Conservation (phyloP, 2,113 vertebrate genomes). For the Corvus moneduloides region DNA sequence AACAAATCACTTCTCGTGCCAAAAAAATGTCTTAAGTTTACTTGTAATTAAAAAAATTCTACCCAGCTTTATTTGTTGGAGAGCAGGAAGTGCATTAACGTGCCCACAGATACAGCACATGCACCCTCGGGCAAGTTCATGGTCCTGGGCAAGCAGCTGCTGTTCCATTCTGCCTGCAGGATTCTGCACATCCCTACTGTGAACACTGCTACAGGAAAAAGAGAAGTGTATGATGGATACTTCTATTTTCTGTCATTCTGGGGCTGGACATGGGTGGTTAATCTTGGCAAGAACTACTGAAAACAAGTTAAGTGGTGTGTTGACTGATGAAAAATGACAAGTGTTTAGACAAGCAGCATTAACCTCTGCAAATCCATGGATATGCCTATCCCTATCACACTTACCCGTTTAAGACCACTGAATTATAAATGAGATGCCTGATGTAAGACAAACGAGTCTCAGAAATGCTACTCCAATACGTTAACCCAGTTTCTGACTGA, state of each 20-base stretch:
- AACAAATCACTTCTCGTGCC: not conserved
- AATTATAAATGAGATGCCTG: not conserved
- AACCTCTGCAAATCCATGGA: not conserved
- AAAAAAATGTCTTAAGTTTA: not conserved
- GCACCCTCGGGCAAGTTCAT: fast-evolving
- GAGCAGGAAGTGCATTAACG: not conserved
- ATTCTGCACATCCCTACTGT: not conserved
- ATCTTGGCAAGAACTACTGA: not conserved
- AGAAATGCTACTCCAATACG: not conserved
- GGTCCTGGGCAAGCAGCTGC: not conserved
- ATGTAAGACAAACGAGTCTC: not conserved
- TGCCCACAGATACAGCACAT: fast-evolving
- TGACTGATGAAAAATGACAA: not conserved
- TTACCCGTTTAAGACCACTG: fast-evolving
- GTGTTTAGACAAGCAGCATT: not conserved
- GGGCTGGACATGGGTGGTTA: not conserved
- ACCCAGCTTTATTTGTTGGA: not conserved
- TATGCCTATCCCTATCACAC: not conserved
- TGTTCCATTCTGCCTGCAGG: not conserved
- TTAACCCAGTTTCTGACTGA: not conserved
- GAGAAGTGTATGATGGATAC: fast-evolving
- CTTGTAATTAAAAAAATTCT: not conserved
- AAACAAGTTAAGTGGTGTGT: not conserved
- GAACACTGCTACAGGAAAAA: not conserved
- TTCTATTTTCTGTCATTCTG: not conserved